Conservation (phyloP, 2,888 invertebrate species). For the Atherix ibis region DNA sequence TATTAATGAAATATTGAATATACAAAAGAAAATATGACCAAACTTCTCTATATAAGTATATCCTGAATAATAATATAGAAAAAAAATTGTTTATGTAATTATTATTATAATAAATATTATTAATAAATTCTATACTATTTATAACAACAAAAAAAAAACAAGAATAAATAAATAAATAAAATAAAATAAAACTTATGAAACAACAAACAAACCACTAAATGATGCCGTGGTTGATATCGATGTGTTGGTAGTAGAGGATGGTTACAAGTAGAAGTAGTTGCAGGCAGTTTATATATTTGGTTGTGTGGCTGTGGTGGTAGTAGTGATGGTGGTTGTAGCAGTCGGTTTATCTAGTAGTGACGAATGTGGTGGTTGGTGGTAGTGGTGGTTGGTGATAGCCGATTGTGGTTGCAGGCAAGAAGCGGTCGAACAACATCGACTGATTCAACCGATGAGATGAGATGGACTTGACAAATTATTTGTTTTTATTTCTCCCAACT, state of each 20-base stretch:
- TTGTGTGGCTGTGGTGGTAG: constrained; percentile 5
- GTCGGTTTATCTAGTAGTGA: too few species aligned
- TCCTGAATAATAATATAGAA: too few species aligned
- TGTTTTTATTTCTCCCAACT: too few species aligned
- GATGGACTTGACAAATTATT: too few species aligned
- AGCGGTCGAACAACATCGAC: too few species aligned
- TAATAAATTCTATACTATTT: constrained; percentile 3
- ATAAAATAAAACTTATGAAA: constrained; percentile 15
- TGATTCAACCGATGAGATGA: too few species aligned
- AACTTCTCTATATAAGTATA: too few species aligned
- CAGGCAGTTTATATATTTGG: constrained; percentile 4
- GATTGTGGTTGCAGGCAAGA: too few species aligned
- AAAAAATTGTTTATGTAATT: too few species aligned
- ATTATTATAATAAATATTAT: too few species aligned
- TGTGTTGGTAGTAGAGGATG: constrained; percentile 12
- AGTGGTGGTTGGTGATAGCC: background rate
- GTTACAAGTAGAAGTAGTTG: constrained; percentile 10
- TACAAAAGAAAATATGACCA: too few species aligned
- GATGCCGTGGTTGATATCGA: constrained; percentile 16
- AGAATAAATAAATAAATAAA: constrained; percentile 8
- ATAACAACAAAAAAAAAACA: constrained; percentile 5
- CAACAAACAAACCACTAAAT: constrained; percentile 17
- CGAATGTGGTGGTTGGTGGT: constrained; percentile 5
- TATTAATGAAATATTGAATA: too few species aligned
- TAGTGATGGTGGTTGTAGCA: constrained; percentile 6